These are phyloP conservation scores for Caerostris darwini DNA, from an alignment of 1,140 invertebrate genomes.

Conservation along the genomic window DNA sequence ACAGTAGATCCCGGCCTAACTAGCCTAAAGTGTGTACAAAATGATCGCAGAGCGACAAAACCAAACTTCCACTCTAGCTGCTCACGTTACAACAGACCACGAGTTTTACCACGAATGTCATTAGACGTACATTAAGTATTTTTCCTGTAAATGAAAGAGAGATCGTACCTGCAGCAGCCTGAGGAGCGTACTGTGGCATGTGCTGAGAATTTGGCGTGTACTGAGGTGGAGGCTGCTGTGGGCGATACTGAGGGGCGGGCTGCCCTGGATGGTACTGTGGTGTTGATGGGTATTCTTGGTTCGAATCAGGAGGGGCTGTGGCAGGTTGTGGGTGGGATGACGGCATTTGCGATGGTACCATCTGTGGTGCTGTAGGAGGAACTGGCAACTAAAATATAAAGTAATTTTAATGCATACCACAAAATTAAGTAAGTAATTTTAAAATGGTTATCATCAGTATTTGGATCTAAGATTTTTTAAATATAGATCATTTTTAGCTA, in stretches of 20 bases:
- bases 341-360: background rate
- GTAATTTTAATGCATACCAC: background rate
- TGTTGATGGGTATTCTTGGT: background rate
- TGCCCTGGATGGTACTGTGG: background rate
- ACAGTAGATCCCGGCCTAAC: no score
- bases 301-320: background rate
- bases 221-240: constrained; percentile 47
- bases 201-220: constrained; percentile 39
- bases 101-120: no score
- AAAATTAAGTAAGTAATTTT: no score
- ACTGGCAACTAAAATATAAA: background rate
- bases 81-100: no score
- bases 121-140: no score
- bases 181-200: background rate
- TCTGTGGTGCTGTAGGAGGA: background rate
- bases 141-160: background rate
- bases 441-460: no score
- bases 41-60: no score
- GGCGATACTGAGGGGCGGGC: constrained; percentile 11
- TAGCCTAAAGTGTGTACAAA: no score
- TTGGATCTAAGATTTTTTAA: no score
- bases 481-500: no score
- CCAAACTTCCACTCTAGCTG: no score
- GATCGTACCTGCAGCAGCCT: background rate
- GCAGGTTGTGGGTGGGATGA: background rate